Percentiles rank a stretch among this genome's conserved stretches.
phyloP scores from a whole-genome alignment of 2,888 invertebrate species.

The Phengaris arion region DNA sequence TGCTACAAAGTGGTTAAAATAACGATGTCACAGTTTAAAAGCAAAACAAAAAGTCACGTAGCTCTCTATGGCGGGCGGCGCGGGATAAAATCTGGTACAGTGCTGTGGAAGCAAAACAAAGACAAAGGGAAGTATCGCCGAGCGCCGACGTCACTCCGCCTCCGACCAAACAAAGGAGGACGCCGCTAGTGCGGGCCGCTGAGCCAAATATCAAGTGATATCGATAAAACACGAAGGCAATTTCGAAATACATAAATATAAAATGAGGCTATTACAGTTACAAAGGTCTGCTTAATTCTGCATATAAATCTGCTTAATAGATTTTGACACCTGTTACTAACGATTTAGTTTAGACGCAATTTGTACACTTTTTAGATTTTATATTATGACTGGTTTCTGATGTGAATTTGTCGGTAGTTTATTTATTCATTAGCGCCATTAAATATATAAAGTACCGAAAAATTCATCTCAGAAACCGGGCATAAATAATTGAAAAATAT shows the following conservation, averaged over 20 bases:
- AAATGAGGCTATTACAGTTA: no score
- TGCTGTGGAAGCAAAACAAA: slow-evolving; percentile 41
- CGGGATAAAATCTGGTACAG: slow-evolving; percentile 39
- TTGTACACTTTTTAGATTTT: no score
- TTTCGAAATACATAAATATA: not conserved
- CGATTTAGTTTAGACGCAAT: no score
- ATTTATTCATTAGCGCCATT: no score
- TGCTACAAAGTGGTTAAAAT: slow-evolving; percentile 39
- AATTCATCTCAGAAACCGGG: no score
- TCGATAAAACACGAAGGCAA: not conserved
- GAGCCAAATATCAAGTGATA: not conserved
- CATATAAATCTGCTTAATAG: no score
- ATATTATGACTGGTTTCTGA: no score
- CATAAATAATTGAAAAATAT: no score
- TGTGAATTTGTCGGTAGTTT: no score
- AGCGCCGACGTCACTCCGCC: slow-evolving; percentile 43
- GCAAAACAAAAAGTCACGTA: slow-evolving; percentile 37
- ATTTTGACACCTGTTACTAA: no score
- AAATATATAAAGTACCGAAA: no score
- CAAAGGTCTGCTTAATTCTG: no score
- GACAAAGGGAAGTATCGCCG: slow-evolving; percentile 44
- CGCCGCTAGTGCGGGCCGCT: slow-evolving; percentile 31
- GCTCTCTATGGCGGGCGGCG: slow-evolving; percentile 32
- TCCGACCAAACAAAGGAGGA: slow-evolving; percentile 36
- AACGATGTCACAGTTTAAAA: slow-evolving; percentile 40